Evolutionary conservation across 2,113 vertebrate genomes (phyloP).

Genomic region (Merops nubicus): DNA sequence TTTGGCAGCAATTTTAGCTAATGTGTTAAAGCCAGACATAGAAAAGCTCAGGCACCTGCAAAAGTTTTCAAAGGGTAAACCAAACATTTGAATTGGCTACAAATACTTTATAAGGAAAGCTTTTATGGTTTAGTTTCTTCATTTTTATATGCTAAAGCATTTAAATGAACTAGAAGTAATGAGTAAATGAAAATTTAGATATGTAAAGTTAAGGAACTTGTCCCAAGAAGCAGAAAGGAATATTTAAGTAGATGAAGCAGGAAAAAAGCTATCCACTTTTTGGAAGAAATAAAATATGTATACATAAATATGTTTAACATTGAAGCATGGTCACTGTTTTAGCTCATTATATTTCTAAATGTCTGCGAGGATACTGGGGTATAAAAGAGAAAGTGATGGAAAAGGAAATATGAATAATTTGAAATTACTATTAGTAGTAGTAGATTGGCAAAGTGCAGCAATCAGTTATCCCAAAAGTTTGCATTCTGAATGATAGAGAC

Average conservation of each 20-base stretch:
- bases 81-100: not conserved
- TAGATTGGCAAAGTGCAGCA: not conserved
- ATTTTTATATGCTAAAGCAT: not conserved
- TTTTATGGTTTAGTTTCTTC: not conserved
- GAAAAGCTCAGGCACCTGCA: not conserved
- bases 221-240: not conserved
- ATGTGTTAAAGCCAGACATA: not conserved
- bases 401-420: not conserved
- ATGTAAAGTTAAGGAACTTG: not conserved
- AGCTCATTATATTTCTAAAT: not conserved
- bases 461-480: not conserved
- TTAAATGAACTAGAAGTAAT: not conserved
- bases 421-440: not conserved
- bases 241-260: not conserved
- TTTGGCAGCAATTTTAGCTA: slow-evolving; percentile 10
- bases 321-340: not conserved
- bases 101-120: not conserved
- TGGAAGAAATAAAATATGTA: not conserved
- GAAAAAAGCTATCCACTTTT: not conserved
- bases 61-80: not conserved
- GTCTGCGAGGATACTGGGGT: not conserved
- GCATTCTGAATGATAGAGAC: not conserved
- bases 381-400: not conserved
- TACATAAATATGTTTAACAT: not conserved
- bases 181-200: not conserved